A percentile compares a stretch with the other conserved stretches of the same genome.
phyloP scores from a whole-genome alignment of 2,797 vertebrate genomes.

The Xenentodon cancila region DNA sequence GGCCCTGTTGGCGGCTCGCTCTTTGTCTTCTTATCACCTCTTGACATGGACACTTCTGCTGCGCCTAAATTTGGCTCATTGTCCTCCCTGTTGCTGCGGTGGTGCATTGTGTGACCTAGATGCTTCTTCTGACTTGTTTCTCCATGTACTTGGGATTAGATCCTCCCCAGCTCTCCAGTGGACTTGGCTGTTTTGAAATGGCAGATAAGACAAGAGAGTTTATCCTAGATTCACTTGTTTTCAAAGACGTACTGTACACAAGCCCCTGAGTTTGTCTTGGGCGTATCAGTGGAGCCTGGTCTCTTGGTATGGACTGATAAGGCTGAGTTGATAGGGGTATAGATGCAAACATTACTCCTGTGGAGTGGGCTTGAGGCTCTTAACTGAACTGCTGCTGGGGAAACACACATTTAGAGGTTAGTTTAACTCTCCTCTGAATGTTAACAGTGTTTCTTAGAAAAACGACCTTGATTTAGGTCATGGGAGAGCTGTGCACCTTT shows the following conservation, averaged over 20 bases:
- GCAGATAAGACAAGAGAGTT: conserved; percentile 66
- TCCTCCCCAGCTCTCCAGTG: conserved; percentile 39
- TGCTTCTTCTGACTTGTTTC: conserved; percentile 57
- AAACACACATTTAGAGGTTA: background rate
- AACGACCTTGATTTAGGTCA: conserved; percentile 1
- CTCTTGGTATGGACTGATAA: conserved; percentile 49
- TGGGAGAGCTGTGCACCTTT: conserved; percentile 8
- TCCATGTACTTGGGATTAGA: conserved; percentile 67
- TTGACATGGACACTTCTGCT: conserved; percentile 63
- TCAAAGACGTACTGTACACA: conserved; percentile 36
- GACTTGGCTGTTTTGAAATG: conserved; percentile 69
- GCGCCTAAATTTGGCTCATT: conserved; percentile 61
- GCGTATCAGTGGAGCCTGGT: conserved; percentile 26
- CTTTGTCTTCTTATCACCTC: conserved; percentile 67
- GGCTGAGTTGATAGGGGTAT: conserved; percentile 6
- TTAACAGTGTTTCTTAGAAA: conserved; percentile 10
- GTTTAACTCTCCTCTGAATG: background rate
- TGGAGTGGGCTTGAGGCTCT: background rate
- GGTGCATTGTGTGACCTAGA: conserved; percentile 67
- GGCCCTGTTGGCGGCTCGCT: conserved; percentile 21
- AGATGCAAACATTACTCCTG: conserved; percentile 19
- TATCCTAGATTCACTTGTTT: conserved; percentile 53
- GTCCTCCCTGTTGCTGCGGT: conserved; percentile 44
- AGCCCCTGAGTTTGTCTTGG: conserved; percentile 33
- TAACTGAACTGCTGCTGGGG: background rate